Evolutionary conservation across 1,140 invertebrate genomes (phyloP).

Genomic region (Eubasilissa regina): DNA sequence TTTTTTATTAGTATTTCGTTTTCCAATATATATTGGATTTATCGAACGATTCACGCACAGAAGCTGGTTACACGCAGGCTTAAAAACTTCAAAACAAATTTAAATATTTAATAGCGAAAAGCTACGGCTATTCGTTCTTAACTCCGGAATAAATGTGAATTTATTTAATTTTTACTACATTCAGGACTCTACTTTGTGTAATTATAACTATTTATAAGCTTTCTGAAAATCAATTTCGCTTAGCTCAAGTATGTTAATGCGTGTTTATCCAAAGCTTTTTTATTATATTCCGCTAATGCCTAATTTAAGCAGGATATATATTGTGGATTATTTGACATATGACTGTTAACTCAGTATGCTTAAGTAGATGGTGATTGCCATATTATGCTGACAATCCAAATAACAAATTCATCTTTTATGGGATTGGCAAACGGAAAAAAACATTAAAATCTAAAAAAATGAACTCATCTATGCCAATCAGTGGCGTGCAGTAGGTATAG

Average conservation of each 20-base stretch:
- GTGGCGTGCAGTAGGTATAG: too few species aligned
- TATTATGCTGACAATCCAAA: slow-evolving; percentile 19
- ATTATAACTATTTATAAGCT: slow-evolving; percentile 20
- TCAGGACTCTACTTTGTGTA: neutral
- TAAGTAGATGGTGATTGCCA: neutral
- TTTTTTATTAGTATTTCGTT: slow-evolving; percentile 18
- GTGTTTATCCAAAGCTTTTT: neutral
- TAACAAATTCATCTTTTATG: neutral
- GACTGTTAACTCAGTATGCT: neutral
- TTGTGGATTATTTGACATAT: slow-evolving; percentile 18
- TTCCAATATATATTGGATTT: neutral
- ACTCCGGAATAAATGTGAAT: neutral
- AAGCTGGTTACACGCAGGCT: neutral
- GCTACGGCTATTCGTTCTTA: neutral
- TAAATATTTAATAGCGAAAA: slow-evolving; percentile 16
- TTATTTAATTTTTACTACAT: neutral
- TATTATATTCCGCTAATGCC: neutral
- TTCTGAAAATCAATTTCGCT: slow-evolving; percentile 8
- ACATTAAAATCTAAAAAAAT: too few species aligned
- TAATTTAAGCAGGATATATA: slow-evolving; percentile 33
- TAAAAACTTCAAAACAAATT: neutral
- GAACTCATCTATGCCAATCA: too few species aligned
- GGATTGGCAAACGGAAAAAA: too few species aligned
- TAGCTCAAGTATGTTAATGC: neutral
- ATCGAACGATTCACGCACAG: neutral